These are phyloP conservation scores for Tapirus terrestris DNA, from an alignment of 2,113 vertebrate genomes.

Conservation along the genomic window DNA sequence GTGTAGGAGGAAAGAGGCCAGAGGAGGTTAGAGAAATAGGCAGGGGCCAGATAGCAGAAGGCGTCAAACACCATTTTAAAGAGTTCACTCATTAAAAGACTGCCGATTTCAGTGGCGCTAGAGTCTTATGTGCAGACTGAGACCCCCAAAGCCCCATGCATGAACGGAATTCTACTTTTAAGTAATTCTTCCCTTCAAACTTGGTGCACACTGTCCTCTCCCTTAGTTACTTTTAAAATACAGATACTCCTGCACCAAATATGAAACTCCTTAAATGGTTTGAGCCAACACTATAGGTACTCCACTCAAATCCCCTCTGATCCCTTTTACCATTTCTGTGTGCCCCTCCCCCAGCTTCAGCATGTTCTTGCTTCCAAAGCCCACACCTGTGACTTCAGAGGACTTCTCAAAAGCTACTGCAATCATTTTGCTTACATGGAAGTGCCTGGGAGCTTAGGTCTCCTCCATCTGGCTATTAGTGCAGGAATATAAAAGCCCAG, in stretches of 20 bases:
- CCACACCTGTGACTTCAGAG: slow-evolving; percentile 5
- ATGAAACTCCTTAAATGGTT: slow-evolving; percentile 11
- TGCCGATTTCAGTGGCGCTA: slow-evolving; percentile 4
- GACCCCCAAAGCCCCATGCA: background rate
- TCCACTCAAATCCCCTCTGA: background rate
- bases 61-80: background rate
- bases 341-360: background rate
- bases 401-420: background rate
- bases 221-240: background rate
- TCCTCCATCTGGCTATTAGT: background rate
- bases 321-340: background rate
- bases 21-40: background rate
- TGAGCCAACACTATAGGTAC: background rate
- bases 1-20: background rate
- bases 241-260: background rate
- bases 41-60: background rate
- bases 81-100: background rate
- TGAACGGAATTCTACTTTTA: slow-evolving; percentile 37
- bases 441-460: background rate
- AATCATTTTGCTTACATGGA: slow-evolving; percentile 24
- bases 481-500: slow-evolving; percentile 13
- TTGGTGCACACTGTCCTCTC: slow-evolving; percentile 36
- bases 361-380: slow-evolving; percentile 30
- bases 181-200: slow-evolving; percentile 34
- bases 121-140: slow-evolving; percentile 7